Evolutionary conservation across 1,140 invertebrate genomes (phyloP).

Genomic region (Pemphigus obesinymphae): DNA sequence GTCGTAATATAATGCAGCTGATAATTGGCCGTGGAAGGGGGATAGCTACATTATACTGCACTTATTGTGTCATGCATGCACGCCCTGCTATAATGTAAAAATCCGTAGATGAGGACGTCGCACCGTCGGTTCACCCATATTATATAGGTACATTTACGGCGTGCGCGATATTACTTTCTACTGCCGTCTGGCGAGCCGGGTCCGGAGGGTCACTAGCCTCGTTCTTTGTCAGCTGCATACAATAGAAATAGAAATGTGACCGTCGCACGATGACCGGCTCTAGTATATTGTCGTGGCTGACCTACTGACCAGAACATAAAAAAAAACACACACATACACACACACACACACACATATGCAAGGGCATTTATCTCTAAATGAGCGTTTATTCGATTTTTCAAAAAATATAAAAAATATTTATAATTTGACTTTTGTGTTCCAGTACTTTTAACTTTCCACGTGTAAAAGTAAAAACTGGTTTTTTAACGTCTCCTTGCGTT

Average conservation of each 20-base stretch:
- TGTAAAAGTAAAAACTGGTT: no score
- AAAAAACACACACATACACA: background rate
- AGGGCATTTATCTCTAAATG: background rate
- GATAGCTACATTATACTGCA: no score
- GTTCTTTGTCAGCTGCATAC: constrained; percentile 19
- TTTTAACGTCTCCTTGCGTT: no score
- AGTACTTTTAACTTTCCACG: no score
- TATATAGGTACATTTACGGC: background rate
- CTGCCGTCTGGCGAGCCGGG: background rate
- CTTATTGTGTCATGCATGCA: no score
- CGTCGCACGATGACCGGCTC: background rate
- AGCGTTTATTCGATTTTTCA: background rate
- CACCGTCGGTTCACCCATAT: no score
- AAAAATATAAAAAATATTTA: no score
- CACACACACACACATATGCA: background rate
- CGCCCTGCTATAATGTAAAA: no score
- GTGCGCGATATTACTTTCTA: constrained; percentile 21
- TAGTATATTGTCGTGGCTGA: constrained; percentile 27
- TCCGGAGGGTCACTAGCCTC: constrained; percentile 29
- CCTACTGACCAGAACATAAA: constrained; percentile 39
- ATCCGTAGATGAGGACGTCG: no score
- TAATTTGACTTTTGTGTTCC: no score
- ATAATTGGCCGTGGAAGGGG: no score
- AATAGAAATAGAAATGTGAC: constrained; percentile 41
- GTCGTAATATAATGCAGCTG: no score